Evolutionary conservation across 53 echinoderm and acorn worm genomes (phyloP), one percentile per base, ranked within the genome.

Genomic region (Henricia sp.): DNA sequence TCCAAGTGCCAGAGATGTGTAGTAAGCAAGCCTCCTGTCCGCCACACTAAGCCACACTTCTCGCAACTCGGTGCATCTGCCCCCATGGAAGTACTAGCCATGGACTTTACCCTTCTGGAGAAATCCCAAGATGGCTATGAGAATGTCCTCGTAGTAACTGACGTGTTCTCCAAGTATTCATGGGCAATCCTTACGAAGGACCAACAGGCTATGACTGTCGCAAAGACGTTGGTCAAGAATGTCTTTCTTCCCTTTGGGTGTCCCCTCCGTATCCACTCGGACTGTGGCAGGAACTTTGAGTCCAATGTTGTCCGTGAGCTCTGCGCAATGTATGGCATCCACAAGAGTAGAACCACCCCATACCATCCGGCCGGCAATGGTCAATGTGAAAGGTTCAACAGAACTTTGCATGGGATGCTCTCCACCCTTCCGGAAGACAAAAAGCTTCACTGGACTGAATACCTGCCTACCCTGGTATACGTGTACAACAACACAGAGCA

Each of bases 81-180:
- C 14, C 83, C 83, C 9, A 64, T 82, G 65, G 82, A 82, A 43
- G 6, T 65, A 1, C 2, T 82, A 8, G 82, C 65, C 50, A 75
- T 75, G 56, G 56, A 75, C 21, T 75, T 27, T 53, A 80, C 82
- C 13, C 4, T 80, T 12, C 23, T 84, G 20, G 84, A 84, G 46
- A n/a, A 52, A 35, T 52, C 72, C 11, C 4, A 35, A 6, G 70
- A 69, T 38, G 70, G 73, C 13, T 48, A 8, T 51, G 73, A 72
- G 29, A 48, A 72, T 27, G 21, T 72, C 12, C 52, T 72, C 48
- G 50, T 72, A 6, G 48, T 50, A n/a, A 72, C 50, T 29, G 73
- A 46, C 50, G 73, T 72, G 50, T 72, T 72, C 29, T 50, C 73
- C 20, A 72, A 50, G 29, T 72, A 72, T 46, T 5, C 73, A 13